Evolutionary conservation across 2,888 invertebrate genomes (phyloP).

Genomic region (Tryphoninae sp.): DNA sequence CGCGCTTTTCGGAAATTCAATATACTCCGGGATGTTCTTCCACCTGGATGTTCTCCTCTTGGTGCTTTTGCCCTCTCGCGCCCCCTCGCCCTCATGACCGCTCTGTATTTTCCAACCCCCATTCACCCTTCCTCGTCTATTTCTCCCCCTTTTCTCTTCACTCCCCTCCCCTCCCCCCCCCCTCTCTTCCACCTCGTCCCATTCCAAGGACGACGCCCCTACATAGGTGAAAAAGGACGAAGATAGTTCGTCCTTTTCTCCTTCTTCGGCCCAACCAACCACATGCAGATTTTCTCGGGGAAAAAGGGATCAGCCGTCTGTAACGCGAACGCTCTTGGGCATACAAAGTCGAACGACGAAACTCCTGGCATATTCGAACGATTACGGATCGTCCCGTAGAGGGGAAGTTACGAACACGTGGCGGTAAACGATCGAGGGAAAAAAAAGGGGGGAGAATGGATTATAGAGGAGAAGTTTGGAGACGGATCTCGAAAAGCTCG

Average conservation of each 20-base stretch:
- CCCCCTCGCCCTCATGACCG: background rate
- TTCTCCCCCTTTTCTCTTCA: conserved; percentile 30
- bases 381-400: conserved; percentile 44
- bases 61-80: conserved; percentile 13
- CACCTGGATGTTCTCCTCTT: conserved; percentile 61
- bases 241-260: background rate
- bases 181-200: background rate
- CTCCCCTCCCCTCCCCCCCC: background rate
- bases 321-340: conserved; percentile 50
- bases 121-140: background rate
- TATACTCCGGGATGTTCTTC: conserved; percentile 68
- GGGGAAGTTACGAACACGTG: conserved; percentile 36
- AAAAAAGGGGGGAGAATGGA: conserved; percentile 9
- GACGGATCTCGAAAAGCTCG: conserved; percentile 3
- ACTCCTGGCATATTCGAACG: conserved; percentile 55
- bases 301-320: background rate
- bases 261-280: background rate
- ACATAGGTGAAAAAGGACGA: conserved; percentile 11
- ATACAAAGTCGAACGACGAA: conserved; percentile 51
- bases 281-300: conserved; percentile 17
- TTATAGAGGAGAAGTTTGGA: conserved; percentile 5
- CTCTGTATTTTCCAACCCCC: background rate
- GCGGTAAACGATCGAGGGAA: conserved; percentile 44
- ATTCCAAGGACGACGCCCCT: too few species aligned
- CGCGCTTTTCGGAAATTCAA: conserved; percentile 78